Conservation (phyloP, 2,113 vertebrate species). For the Gymnarchus niloticus region DNA sequence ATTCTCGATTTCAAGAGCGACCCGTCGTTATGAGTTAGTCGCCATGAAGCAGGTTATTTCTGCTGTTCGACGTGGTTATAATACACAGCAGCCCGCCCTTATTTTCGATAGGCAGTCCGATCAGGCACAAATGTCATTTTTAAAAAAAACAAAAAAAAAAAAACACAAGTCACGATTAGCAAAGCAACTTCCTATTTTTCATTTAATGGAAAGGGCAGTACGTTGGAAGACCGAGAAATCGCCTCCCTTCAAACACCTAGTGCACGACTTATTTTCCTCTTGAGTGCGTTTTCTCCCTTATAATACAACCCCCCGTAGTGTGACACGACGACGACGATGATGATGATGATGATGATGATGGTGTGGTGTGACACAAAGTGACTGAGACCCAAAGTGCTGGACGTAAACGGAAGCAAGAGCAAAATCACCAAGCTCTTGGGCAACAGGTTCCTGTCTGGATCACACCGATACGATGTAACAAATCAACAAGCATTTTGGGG, state of each 20-base stretch:
- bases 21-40: background rate
- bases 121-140: background rate
- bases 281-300: background rate
- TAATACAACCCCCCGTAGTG: background rate
- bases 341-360: too few relatives aligned
- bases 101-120: background rate
- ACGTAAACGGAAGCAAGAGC: background rate
- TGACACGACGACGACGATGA: too few relatives aligned
- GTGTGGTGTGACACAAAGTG: background rate
- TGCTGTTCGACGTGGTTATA: background rate
- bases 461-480: background rate
- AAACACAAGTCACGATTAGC: background rate
- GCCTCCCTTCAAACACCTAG: too few relatives aligned
- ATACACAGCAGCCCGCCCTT: background rate
- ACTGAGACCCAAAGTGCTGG: too few relatives aligned
- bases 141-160: too few relatives aligned
- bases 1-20: background rate
- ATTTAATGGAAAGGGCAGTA: background rate
- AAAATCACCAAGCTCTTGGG: background rate
- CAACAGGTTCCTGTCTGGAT: background rate
- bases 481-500: background rate
- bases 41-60: background rate
- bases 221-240: background rate
- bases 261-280: background rate
- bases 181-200: background rate